Percentiles rank a stretch among this genome's conserved stretches.
These are phyloP conservation scores for Lutraria rhynchaena DNA, from an alignment of 1,140 invertebrate genomes.

Conservation along the genomic window DNA sequence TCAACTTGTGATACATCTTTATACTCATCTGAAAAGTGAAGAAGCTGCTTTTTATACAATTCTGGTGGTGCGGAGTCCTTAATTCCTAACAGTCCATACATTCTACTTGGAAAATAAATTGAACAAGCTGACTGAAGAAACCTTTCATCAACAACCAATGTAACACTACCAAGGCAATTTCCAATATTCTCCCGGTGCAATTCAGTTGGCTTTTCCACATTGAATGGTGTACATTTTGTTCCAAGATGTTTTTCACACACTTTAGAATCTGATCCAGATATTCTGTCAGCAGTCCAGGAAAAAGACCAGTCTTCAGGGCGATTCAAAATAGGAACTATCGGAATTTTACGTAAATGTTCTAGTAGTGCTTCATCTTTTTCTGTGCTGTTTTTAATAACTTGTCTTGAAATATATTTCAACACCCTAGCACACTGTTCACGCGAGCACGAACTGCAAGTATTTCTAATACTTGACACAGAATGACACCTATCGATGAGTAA, in stretches of 20 bases:
- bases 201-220: background rate
- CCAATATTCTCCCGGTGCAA: background rate
- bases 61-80: background rate
- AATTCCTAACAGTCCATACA: background rate
- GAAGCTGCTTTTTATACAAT: background rate
- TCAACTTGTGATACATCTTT: background rate
- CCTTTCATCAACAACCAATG: constrained; percentile 11
- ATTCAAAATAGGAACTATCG: constrained; percentile 12
- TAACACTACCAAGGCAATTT: background rate
- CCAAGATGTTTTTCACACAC: background rate
- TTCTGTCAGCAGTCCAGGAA: constrained; percentile 24
- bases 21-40: background rate
- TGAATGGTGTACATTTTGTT: background rate
- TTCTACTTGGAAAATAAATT: no score
- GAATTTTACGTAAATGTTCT: background rate
- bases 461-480: constrained; percentile 33
- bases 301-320: constrained; percentile 31
- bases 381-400: no score
- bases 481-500: constrained; percentile 58
- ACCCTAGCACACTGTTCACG: constrained; percentile 26
- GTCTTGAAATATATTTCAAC: constrained; percentile 36
- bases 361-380: background rate
- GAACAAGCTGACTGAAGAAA: background rate
- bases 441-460: constrained; percentile 22
- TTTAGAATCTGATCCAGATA: background rate